Evolutionary conservation across 2,797 vertebrate species (phyloP), one percentile per base, ranked within the genome.

Genomic region (Erpetoichthys calabaricus): DNA sequence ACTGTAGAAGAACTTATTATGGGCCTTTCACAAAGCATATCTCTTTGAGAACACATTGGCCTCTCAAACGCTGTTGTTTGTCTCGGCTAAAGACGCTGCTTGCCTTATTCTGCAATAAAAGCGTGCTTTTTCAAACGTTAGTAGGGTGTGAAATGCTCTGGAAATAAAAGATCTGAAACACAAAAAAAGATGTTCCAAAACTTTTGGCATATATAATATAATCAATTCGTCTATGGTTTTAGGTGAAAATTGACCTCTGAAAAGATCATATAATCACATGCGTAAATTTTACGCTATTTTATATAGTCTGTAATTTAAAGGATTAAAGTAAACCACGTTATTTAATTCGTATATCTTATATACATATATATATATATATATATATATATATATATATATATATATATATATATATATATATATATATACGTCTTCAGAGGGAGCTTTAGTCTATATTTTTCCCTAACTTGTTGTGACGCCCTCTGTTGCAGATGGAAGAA

Each of bases 41-140:
- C 25, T 25, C 25, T 25, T 25, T 25, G 25, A 25, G 25, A 25
- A 44, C 57, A 45, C 10, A 51, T 8, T 51, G 57, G 49, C 57
- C 9, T 7, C 5, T 5, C n/a, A 45, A 58, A 59, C 60, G 62
- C 55, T 59, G 63, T 61, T 68, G 60, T 75, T 73, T 66, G 73
- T 82, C 78, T 81, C 79, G 83, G 82, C 80, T 85, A 73, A 88
- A 82, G 78, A 80, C 78, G 77, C 80, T 83, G 83, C 80, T 75
- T 74, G 87, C 82, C 83, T 80, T 83, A 76, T 82, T 84, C 79
- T 67, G 80, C 81, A 84, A 91, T 96, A 93, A 96, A 94, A 92
- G 84, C 92, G 90, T 86, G 91, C 86, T 81, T 86, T 84, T 84
- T 87, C 92, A 91, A 91, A 84, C 78, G 73, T 94, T 96, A 94